A percentile compares a stretch with the other conserved stretches of the same genome.
phyloP scores from a whole-genome alignment of 2,797 vertebrate species.

The Lerista edwardsae region DNA sequence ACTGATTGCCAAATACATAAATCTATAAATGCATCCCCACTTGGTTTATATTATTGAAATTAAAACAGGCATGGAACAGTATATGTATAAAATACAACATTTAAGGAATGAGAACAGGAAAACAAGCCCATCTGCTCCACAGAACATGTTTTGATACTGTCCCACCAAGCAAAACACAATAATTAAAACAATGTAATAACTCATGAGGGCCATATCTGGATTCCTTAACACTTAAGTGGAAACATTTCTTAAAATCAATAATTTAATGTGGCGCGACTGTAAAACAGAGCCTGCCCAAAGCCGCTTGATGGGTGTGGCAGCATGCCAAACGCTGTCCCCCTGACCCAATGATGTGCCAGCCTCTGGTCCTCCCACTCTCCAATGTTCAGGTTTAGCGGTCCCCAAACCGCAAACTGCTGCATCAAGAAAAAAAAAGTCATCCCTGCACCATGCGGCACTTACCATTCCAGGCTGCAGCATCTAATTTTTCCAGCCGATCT shows the following conservation, averaged over 20 bases:
- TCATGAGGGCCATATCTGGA: background rate
- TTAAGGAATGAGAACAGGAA: background rate
- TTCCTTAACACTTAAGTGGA: background rate
- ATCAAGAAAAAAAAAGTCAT: too few species aligned
- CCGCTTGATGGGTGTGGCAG: too few species aligned
- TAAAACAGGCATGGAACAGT: background rate
- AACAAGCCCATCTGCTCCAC: background rate
- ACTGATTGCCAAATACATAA: background rate
- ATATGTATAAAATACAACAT: background rate
- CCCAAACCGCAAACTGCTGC: too few species aligned
- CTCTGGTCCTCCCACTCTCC: too few species aligned
- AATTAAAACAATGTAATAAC: slow-evolving; percentile 2
- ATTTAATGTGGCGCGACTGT: background rate
- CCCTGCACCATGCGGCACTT: too few species aligned
- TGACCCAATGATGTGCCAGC: too few species aligned
- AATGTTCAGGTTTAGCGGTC: too few species aligned
- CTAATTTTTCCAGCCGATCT: too few species aligned
- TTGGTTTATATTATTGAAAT: background rate
- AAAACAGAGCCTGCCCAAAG: background rate
- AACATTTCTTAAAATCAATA: background rate
- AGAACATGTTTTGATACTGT: background rate
- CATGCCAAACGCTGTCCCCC: too few species aligned
- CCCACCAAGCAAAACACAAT: background rate
- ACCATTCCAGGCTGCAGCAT: too few species aligned
- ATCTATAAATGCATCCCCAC: background rate